Conservation (phyloP, 2,797 vertebrate species). For the Chelidonichthys spinosus region DNA sequence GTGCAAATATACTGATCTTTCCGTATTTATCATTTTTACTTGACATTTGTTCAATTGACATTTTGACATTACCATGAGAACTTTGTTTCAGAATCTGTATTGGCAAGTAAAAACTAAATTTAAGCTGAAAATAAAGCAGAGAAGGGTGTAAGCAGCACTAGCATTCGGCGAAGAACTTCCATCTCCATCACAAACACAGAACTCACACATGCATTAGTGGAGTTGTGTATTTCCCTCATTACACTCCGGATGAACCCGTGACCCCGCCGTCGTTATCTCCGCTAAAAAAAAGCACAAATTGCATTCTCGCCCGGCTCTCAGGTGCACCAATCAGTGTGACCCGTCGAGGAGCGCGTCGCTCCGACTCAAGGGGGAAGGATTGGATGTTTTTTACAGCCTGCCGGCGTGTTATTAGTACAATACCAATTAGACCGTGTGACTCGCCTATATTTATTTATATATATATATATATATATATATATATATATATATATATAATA, state of each 20-base stretch:
- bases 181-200: slow-evolving; percentile 23
- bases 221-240: slow-evolving; percentile 61
- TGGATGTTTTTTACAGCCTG: slow-evolving; percentile 31
- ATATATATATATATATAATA: background rate
- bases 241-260: slow-evolving; percentile 58
- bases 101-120: too few species aligned
- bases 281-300: slow-evolving; percentile 57
- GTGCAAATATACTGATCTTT: too few species aligned
- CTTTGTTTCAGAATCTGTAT: too few species aligned
- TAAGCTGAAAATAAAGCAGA: too few species aligned
- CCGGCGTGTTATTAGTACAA: slow-evolving; percentile 59
- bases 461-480: too few species aligned
- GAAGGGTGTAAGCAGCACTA: background rate
- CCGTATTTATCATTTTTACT: too few species aligned
- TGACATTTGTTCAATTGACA: too few species aligned
- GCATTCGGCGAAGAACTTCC: background rate
- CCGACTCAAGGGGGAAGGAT: slow-evolving; percentile 20
- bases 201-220: slow-evolving; percentile 29
- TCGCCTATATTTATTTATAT: slow-evolving; percentile 4
- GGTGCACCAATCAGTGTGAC: slow-evolving; percentile 65
- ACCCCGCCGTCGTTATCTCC: slow-evolving; percentile 70
- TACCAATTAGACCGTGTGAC: slow-evolving; percentile 68
- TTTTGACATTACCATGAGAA: slow-evolving; percentile 9
- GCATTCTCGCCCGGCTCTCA: slow-evolving; percentile 43
- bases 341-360: slow-evolving; percentile 53